Evolutionary conservation across 2,797 vertebrate genomes (phyloP).

Genomic region (Pelobates cultripes): DNA sequence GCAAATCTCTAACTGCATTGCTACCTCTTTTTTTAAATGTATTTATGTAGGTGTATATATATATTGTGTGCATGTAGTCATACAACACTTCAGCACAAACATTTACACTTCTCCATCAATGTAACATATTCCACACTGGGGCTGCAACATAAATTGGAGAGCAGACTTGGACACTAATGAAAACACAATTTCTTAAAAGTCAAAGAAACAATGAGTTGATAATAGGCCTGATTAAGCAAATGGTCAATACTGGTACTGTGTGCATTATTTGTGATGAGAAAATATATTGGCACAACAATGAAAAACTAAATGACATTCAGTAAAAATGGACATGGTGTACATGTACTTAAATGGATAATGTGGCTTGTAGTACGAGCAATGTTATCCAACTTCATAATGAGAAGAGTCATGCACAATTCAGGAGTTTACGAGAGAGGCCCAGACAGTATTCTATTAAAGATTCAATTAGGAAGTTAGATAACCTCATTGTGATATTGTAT

Average conservation of each 20-base stretch:
- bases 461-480: too few relatives aligned
- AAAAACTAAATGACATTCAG: too few relatives aligned
- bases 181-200: constrained; percentile 9
- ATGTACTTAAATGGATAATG: too few relatives aligned
- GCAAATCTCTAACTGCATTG: constrained; percentile 61
- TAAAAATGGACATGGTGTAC: too few relatives aligned
- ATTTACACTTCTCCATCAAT: constrained; percentile 59
- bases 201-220: constrained; percentile 16
- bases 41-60: constrained; percentile 59
- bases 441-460: too few relatives aligned
- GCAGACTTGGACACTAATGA: constrained; percentile 61
- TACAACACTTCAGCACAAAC: constrained; percentile 49
- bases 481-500: too few relatives aligned
- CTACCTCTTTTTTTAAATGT: constrained; percentile 48
- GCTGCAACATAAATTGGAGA: constrained; percentile 54
- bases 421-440: too few relatives aligned
- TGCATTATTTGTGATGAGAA: background rate
- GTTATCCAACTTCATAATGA: too few relatives aligned
- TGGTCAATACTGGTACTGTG: constrained; percentile 29
- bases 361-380: too few relatives aligned
- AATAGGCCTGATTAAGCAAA: constrained; percentile 44
- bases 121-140: constrained; percentile 59
- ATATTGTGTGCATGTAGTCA: constrained; percentile 53
- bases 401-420: too few relatives aligned
- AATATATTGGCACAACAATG: background rate